Base-by-base conservation (phyloP, 2,797 vertebrate genomes). In the Mycteria americana region DNA sequence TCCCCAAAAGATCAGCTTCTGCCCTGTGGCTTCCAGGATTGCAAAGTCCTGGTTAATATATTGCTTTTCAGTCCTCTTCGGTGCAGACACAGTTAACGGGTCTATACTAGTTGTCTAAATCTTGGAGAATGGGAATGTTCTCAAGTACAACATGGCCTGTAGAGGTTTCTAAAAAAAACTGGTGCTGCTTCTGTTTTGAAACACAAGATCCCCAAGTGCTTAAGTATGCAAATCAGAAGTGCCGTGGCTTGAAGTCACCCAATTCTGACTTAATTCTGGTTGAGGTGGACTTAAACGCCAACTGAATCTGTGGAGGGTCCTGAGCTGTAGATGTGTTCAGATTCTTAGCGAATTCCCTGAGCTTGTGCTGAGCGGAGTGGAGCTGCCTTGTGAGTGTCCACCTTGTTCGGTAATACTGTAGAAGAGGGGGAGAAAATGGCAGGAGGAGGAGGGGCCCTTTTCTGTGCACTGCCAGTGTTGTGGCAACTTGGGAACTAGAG, bases 51-150 rank as follows among this genome's bases (percentile, higher is more conserved):
- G n/a, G n/a, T 2, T 59, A 45, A 60, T 7, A 0, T 9, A 9
- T 33, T 0, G 1, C 8, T 46, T 85, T 57, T 80, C 51, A 57
- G 37, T 62, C 25, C 12, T 59, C 13, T 77, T 81, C 0, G 0
- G 18, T 84, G 35, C 41, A 16, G 43, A 21, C 28, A 11, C 11
- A 30, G 8, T 76, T 88, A 84, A 41, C 2, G 2, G 35, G 31
- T 53, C 39, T 63, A 8, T 68, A 33, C 15, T 37, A 33, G 23
- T 51, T 81, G 19, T 76, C 18, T 69, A 9, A 64, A 50, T 22
- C 23, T 81, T 5, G 7, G 18, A 43, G 53, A 54, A 31, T 7
- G 15, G 13, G 17, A 78, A 56, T 79, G 23, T 62, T 82, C 46
- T 39, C 16, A 56, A 72, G n/a, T 69, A 24, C n/a, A 18, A 24